Percentiles rank a stretch among this genome's conserved stretches.
Conservation (phyloP, 2,113 vertebrate species). For the Myodes glareolus region DNA sequence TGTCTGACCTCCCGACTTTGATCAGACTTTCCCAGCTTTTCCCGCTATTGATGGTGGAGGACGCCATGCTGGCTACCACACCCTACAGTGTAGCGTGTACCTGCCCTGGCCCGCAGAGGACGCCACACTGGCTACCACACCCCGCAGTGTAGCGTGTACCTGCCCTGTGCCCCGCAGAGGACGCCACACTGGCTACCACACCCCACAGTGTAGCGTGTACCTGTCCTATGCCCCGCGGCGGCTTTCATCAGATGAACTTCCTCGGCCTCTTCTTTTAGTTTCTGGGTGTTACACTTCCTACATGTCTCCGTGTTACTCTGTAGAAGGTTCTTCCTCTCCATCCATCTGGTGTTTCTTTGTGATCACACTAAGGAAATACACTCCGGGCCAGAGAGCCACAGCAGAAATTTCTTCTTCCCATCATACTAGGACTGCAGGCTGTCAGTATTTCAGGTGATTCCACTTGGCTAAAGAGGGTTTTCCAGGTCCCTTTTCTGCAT, state of each 20-base stretch:
- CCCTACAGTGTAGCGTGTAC: too few species aligned
- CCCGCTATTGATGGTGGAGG: not conserved
- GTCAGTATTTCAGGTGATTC: not conserved
- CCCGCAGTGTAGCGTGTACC: too few species aligned
- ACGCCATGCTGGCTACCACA: too few species aligned
- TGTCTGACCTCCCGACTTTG: not conserved
- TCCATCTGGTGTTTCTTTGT: not conserved
- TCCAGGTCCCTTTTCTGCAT: not conserved
- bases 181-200: too few species aligned
- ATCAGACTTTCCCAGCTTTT: not conserved
- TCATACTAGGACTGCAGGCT: fast-evolving
- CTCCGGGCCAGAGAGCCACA: not conserved
- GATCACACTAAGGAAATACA: not conserved
- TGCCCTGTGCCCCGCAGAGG: fast-evolving
- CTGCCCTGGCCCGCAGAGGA: too few species aligned
- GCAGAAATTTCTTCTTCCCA: not conserved
- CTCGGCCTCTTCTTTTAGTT: not conserved
- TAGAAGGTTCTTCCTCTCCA: not conserved
- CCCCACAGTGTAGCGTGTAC: too few species aligned
- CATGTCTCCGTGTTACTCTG: not conserved
- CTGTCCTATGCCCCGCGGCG: too few species aligned
- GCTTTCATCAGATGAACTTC: fast-evolving
- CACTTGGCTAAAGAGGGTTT: not conserved
- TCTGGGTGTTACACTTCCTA: not conserved
- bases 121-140: too few species aligned